Base-by-base conservation (phyloP, 1,140 invertebrate genomes). In the Stratiolaelaps scimitus region DNA sequence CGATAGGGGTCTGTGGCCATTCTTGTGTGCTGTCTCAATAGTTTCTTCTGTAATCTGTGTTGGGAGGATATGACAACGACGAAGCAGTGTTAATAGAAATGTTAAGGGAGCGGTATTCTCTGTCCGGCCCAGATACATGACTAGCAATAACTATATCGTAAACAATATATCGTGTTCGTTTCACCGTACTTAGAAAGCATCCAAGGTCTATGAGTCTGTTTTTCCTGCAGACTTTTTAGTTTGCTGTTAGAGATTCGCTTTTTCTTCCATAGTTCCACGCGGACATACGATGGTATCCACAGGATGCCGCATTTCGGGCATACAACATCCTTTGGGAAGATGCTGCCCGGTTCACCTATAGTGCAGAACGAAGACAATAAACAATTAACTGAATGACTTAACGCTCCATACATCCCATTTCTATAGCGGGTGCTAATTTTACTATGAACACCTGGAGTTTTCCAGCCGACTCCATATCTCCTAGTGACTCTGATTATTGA, bases 41-140 rank as follows among this genome's bases (percentile, higher is more conserved):
- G 53, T 4, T 26, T 26, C 20, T 60, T 60, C 53, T 60, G 53
- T 15, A 60, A 60, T 60, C 53, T 60, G 53, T 20, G 4, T 26
- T 15, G 17, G 34, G 2, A 60, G 1, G 15, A 15, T 40, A 0
- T 40, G 10, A 40, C 4, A 40, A 40, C 34, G 34, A 6, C 34
- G 0, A n/a, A n/a, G n/a, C n/a, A n/a, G n/a, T 40, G 10, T 0
- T 40, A 40, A 40, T 40, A 40, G 34, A 40, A 6, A 40, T 40
- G 4, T 4, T 4, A 40, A 40, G 34, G 10, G 4, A 40, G 34
- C 34, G 5, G 15, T 20, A 48, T 28, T 7, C 7, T 7, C 47
- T 28, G 34, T 60, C 10, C 2, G 17, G 15, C 17, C 17, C 34
- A 15, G 1, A 2, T 60, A 20, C 15, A 15, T 20, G 4, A 20